Conservation (phyloP, 1,140 invertebrate species). For the Drosophila parvula region DNA sequence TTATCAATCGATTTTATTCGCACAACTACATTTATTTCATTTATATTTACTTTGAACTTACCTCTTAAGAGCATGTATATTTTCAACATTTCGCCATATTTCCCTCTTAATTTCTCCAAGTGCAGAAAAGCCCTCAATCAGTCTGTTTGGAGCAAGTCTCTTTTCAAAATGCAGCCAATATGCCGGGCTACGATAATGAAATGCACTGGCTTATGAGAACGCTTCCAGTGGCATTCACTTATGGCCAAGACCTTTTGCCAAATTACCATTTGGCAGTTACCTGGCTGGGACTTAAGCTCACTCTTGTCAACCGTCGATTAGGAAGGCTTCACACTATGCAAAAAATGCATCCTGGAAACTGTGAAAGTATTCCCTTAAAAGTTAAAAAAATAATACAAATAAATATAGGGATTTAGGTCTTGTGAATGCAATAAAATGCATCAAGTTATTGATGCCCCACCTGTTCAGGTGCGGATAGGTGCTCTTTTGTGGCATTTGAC, state of each 20-base stretch:
- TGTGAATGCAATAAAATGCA: constrained; percentile 49
- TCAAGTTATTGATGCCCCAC: constrained; percentile 60
- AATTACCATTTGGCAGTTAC: background rate
- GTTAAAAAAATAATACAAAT: too few relatives aligned
- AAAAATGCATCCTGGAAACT: background rate
- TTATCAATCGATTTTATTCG: too few relatives aligned
- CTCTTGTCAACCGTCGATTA: constrained; percentile 13
- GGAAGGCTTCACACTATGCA: background rate
- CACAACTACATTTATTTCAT: too few relatives aligned
- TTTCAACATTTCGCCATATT: background rate
- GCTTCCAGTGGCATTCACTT: constrained; percentile 11
- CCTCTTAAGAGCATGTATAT: background rate
- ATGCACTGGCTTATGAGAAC: constrained; percentile 21
- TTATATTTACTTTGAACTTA: too few relatives aligned
- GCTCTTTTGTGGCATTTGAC: constrained; percentile 13
- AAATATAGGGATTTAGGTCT: too few relatives aligned
- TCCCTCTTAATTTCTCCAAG: background rate
- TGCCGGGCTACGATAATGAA: constrained; percentile 17
- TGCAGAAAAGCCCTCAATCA: background rate
- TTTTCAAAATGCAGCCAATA: constrained; percentile 10
- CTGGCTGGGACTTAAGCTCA: background rate
- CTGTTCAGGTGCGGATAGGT: constrained; percentile 10
- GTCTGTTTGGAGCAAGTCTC: background rate
- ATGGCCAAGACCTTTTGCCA: constrained; percentile 10
- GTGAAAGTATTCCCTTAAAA: too few relatives aligned